Evolutionary conservation across 2,113 vertebrate genomes (phyloP), one percentile per base, ranked within the genome.

Genomic region (Microcebus lehilahytsara): DNA sequence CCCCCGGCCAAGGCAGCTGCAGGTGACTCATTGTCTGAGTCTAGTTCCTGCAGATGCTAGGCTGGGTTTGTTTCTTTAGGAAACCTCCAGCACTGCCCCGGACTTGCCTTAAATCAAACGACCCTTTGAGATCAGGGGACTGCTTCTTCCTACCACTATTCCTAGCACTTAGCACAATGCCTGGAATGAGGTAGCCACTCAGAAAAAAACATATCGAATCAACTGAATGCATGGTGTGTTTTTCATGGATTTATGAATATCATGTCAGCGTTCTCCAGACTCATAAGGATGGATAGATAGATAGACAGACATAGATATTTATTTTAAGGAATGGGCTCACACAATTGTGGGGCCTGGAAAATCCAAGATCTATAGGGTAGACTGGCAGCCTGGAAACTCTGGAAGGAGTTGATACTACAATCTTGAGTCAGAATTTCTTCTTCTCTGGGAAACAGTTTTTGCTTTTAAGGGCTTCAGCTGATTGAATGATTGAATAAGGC

Each of bases 11-110:
- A 34, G 46, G 75, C 74, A 79, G 77, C 53, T 78, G 56, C 34
- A 78, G 66, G 85, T 96, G 93, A 96, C 71, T 97, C 93, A 95
- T 34, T 0, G 49, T 96, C 87, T 97, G 84, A 71, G 80, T 93
- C 64, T 86, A 87, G 64, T 87, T 95, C 85, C 80, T 85, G 49
- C 67, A 96, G 30, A 89, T 89, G 85, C 46, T 32, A 56, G 89
- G 56, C 85, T 64, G 42, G 13, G 19, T 25, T 69, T 85, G n/a
- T 95, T 96, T 93, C 62, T 49, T 74, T 77, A 96, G 66, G 86
- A 53, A 83, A 56, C 22, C 10, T 84, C 20, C 56, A 83, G 40
- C 40, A 46, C 56, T 74, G 37, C 58, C 56, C 34, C 42, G 46
- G 37, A 80, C 86, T 94, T 93, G 78, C 53, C 69, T 67, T 51